Base-by-base conservation (phyloP, 2,113 vertebrate species). In the Chaetorhynchus papuensis region DNA sequence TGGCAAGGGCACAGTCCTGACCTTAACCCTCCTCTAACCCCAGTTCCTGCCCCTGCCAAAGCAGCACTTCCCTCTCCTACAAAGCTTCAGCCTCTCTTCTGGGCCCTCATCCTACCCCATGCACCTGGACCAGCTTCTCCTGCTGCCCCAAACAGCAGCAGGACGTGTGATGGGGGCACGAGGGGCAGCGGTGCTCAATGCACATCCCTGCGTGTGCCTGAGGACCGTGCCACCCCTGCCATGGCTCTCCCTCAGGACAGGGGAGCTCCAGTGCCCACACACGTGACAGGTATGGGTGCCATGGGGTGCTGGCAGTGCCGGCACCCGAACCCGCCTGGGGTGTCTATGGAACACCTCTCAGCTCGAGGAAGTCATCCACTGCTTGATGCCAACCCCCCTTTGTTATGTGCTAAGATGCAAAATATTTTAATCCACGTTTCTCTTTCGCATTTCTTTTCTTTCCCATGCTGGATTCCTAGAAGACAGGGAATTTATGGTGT, bases 391-490 rank as follows among this genome's bases (percentile, higher is more conserved):
- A 97, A 71, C 95, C 65, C 35, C 61, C 11, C 89, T 97, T 92
- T 96, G 57, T 94, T 93, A 95, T 98, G 96, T 96, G 97, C 96
- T 97, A 97, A 98, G 97, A 95, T 96, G 96, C 96, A 96, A 98
- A 98, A 93, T 98, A 98, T 98, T 97, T 98, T 97, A 97, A 98
- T 98, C 97, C 96, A 97, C 76, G 30, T 94, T 96, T 97, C 97
- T 97, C 96, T 91, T 96, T 82, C 2, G 44, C 83, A 22, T 97
- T 98, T 96, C 97, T 97, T 98, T 96, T 95, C 97, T 98, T 98
- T 98, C 98, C 98, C 98, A 98, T 97, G 98, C 98, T 98, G 94
- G 95, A 98, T 98, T 98, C 98, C 98, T 98, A 98, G 98, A 98
- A 98, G 98, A 98, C 98, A 98, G 97, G 94, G 98, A 98, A 98